Base-by-base conservation (phyloP, 2,888 invertebrate species). In the Neria commutata region DNA sequence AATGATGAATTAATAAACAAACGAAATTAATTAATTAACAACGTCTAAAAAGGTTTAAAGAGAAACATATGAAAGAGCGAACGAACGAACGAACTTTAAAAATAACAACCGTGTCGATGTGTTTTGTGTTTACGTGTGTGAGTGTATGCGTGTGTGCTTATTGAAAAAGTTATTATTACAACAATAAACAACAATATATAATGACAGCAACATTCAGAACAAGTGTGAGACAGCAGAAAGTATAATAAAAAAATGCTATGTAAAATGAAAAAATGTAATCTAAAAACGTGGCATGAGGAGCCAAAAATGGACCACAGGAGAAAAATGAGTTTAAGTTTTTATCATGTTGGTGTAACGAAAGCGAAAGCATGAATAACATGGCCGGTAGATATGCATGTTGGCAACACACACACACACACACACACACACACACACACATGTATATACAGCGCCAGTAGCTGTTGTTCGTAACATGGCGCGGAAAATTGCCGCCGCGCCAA, bases 381-480 rank as follows among this genome's bases (percentile, higher is more conserved):
- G 21, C 42, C 42, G 42, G 6, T 14, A 42, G 42, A 10, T 14
- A n/a, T 37, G 42, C 8, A 37, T 42, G 42, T 14, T 21, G 21
- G 19, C 42, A 37, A 37, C 29, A 48, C 29, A 48, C 25, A 48
- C 29, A 11, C 2, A 24, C 29, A 48, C 48, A 26, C 3, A 26
- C 48, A 26, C 29, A 48, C 29, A 48, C 17, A 17, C 2, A 45
- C 6, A 8, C 29, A 29, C 29, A 6, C 29, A 29, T 29, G 11
- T 11, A 29, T 6, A 29, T 8, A 29, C 29, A 29, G 21, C 14
- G 24, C 45, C 56, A 34, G 56, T 56, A 56, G 56, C 49, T 49
- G 23, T 56, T 48, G 48, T 37, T 45, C 42, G 45, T 42, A 50
- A 50, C 45, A 49, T n/a, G n/a, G 49, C 51, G 56, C 51, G 46